phyloP scores from a whole-genome alignment of 2,888 invertebrate species.

The Pycnomerus fuliginosus region DNA sequence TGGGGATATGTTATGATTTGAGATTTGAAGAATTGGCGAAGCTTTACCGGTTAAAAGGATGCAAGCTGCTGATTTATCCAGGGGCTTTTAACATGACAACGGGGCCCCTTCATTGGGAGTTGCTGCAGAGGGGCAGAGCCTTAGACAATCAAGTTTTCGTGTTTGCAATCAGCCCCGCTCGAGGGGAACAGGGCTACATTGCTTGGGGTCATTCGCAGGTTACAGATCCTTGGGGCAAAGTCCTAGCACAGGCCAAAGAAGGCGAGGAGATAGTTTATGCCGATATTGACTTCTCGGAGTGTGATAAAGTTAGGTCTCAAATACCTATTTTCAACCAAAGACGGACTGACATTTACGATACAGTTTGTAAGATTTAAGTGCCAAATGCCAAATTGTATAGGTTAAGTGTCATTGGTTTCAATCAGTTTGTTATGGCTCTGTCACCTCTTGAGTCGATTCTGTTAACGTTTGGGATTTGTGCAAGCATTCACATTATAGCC shows the following conservation, averaged over 20 bases:
- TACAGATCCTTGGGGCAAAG: constrained; percentile 81
- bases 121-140: constrained; percentile 78
- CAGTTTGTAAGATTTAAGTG: no score
- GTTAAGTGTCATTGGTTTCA: constrained; percentile 19
- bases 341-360: constrained; percentile 69
- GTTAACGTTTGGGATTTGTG: background rate
- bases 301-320: constrained; percentile 77
- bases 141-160: constrained; percentile 89
- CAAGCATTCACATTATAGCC: constrained; percentile 10
- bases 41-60: constrained; percentile 69
- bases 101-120: constrained; percentile 91
- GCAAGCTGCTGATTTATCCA: constrained; percentile 85
- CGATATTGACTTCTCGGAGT: constrained; percentile 72
- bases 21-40: constrained; percentile 88
- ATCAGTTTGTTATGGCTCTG: background rate
- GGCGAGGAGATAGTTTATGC: constrained; percentile 69
- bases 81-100: constrained; percentile 97
- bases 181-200: constrained; percentile 74
- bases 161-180: constrained; percentile 80
- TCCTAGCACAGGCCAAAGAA: constrained; percentile 68
- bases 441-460: background rate
- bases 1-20: constrained; percentile 95
- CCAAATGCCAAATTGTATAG: no score
- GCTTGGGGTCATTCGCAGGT: constrained; percentile 88
- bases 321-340: constrained; percentile 69